Conservation (phyloP, 2,113 vertebrate genomes). For the Haliaeetus leucogaster region DNA sequence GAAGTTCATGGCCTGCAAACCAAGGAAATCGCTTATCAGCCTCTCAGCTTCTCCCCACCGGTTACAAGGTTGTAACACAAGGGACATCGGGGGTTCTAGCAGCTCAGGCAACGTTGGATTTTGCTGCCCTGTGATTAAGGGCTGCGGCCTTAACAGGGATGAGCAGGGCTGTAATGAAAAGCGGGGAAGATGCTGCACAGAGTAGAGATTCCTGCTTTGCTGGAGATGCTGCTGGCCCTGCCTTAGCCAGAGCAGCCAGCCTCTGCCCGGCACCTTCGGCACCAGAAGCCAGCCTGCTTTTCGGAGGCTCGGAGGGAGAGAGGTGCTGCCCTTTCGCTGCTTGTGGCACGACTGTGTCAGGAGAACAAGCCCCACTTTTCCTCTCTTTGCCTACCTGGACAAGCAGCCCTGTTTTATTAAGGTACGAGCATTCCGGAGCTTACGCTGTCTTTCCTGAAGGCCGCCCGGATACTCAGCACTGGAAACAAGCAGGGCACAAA, state of each 20-base stretch:
- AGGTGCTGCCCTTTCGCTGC: rapidly evolving
- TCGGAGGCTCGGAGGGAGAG: rapidly evolving
- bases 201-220: rapidly evolving
- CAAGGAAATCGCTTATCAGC: neutral
- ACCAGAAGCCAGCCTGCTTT: neutral
- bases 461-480: neutral
- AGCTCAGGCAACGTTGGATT: rapidly evolving
- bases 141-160: neutral
- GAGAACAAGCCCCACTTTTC: neutral
- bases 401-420: neutral
- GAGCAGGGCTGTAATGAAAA: neutral
- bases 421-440: rapidly evolving
- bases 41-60: neutral
- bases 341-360: rapidly evolving
- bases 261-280: neutral
- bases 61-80: rapidly evolving
- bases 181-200: neutral
- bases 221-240: neutral
- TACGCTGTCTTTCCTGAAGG: rapidly evolving
- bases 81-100: rapidly evolving
- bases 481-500: neutral
- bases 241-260: neutral
- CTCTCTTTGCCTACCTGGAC: neutral
- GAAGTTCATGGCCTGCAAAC: neutral
- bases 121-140: neutral